Base-by-base conservation (phyloP, 2,888 invertebrate genomes). In the Aporophyla lueneburgensis region DNA sequence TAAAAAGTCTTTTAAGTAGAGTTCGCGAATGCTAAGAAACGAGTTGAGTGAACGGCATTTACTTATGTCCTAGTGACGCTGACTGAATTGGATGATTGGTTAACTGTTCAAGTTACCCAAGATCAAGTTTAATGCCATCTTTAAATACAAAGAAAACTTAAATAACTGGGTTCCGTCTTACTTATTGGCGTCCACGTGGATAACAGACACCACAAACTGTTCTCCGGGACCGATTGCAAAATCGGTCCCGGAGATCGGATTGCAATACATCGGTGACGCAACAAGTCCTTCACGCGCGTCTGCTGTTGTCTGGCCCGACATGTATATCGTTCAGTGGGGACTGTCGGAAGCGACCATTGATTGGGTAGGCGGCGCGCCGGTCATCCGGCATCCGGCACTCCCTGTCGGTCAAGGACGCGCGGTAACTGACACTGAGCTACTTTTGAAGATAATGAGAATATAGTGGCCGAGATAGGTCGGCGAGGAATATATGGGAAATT, bases 391-490 rank as follows among this genome's bases (percentile, higher is more conserved):
- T 51, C 27, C 72, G 54, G 63, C 86, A 62, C 85, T 76, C 86
- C 86, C 85, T 68, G 24, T 72, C 49, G 86, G 85, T 85, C 86
- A 86, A 86, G 86, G 86, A 65, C 86, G 80, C 72, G 21, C 63
- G 54, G 59, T 16, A 53, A 40, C 73, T 58, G 83, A 80, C 74
- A 80, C 74, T 74, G 77, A 83, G 49, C 74, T 78, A 83, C 61
- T 83, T 83, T 69, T 56, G 19, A 46, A 70, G 63, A 62, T 83
- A 83, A 80, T 71, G 71, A 61, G 62, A 76, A 70, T 73, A 46
- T 67, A 56, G 21, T 62, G 14, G n/a, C 71, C 27, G 71, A 14
- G 46, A n/a, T 54, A 59, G 54, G 54, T 51, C 40, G 12, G 27
- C 19, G 10, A 49, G 49, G 51, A 27, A 54, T 56, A 61, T 40